Evolutionary conservation across 2,797 vertebrate genomes (phyloP), one percentile per base, ranked within the genome.

Genomic region (Acanthis flammea): DNA sequence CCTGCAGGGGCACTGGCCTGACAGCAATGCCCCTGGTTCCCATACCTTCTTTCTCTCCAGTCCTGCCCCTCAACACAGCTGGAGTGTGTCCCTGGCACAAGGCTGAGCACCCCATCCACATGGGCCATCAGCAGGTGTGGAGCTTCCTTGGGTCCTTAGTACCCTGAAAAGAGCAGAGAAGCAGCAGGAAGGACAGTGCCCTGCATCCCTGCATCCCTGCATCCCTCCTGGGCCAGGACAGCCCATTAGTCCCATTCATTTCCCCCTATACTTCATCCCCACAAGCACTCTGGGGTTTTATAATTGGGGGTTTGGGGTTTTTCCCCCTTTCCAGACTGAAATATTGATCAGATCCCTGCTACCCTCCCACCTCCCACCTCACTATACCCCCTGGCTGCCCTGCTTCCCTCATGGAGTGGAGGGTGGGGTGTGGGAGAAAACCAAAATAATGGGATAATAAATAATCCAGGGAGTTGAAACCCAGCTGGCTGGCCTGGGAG

Each of bases 81-180:
- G 2, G 35, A 66, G 12, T 0, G 1, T 18, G n/a, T 35, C 44
- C 70, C 19, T 50, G 18, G 6, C 25, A 28, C 4, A 1, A 0
- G 61, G 33, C 55, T 67, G 71, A 73, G 61, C 19, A 7, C 3
- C 30, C n/a, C 5, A 1, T 23, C 33, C 75, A 44, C 28, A 9
- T 2, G 22, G 39, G 42, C 66, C n/a, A 3, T 10, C 66, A 30
- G 33, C 33, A 44, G 47, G 7, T 24, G 53, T 4, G 25, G 61
- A 66, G 66, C 45, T 71, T 39, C 44, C 58, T 39, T 4, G 5
- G 41, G 19, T 14, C 58, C 28, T 16, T 14, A 70, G 21, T 47
- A 22, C 27, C 16, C 47, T 42, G 19, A 33, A 50, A 54, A 68
- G 35, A 45, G 30, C 2, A 17, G 41, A 48, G 19, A 65, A 86